These are phyloP conservation scores for Clivina fossor DNA, from an alignment of 2,888 invertebrate species.

Conservation along the genomic window DNA sequence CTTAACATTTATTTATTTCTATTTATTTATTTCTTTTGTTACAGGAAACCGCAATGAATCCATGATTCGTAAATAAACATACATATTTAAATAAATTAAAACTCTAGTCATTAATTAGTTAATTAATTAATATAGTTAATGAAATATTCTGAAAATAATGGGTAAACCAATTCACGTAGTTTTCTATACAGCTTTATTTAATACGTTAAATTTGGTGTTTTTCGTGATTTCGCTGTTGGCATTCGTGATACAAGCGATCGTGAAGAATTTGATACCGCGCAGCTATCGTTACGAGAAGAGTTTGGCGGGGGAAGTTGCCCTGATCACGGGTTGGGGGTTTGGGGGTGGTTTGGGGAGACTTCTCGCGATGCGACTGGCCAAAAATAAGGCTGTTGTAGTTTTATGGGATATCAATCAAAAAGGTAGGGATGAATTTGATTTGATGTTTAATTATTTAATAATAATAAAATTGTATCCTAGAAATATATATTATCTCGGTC, in stretches of 20 bases:
- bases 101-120: no score
- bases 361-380: constrained; percentile 71
- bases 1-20: no score
- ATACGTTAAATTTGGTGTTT: constrained; percentile 51
- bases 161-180: constrained; percentile 26
- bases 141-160: no score
- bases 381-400: constrained; percentile 76
- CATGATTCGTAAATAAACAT: no score
- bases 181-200: constrained; percentile 15
- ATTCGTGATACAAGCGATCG: constrained; percentile 57
- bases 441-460: no score
- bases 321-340: constrained; percentile 90
- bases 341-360: constrained; percentile 84
- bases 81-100: no score
- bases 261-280: constrained; percentile 57
- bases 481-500: no score
- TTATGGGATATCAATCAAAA: constrained; percentile 88
- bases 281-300: constrained; percentile 68
- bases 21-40: no score
- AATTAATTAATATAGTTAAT: no score
- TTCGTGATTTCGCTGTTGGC: constrained; percentile 52
- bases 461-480: no score
- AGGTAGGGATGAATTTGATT: no score
- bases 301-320: constrained; percentile 73
- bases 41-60: no score